A percentile compares a stretch with the other conserved stretches of the same genome.
Conservation (phyloP, 1,140 invertebrate genomes). For the Zaprionus kolodkinae region DNA sequence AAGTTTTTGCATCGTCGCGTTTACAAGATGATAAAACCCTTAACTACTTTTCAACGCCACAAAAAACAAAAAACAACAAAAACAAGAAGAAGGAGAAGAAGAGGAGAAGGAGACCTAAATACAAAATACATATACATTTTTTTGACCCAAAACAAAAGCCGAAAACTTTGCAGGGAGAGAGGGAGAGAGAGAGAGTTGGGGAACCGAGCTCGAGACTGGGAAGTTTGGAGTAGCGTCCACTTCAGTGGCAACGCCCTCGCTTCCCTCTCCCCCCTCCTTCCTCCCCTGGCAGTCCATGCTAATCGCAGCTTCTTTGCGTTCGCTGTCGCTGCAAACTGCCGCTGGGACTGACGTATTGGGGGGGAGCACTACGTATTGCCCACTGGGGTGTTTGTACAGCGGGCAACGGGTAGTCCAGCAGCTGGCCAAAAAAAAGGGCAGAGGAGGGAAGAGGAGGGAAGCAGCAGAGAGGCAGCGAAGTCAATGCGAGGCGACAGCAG, state of each 20-base stretch:
- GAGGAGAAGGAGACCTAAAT: constrained; percentile 24
- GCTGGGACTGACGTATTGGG: constrained; percentile 7
- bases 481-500: constrained; percentile 55
- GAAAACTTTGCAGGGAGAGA: constrained; percentile 58
- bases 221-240: constrained; percentile 58
- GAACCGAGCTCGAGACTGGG: not conserved
- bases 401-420: constrained; percentile 7
- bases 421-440: constrained; percentile 17
- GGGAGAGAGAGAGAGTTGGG: not conserved
- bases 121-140: constrained; percentile 43
- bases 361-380: not conserved
- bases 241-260: constrained; percentile 57
- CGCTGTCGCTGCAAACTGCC: not conserved
- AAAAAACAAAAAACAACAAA: no score
- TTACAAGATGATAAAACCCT: constrained; percentile 79
- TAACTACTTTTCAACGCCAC: constrained; percentile 71
- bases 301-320: constrained; percentile 33
- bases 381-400: constrained; percentile 1
- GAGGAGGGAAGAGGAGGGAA: not conserved
- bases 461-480: constrained; percentile 68
- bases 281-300: constrained; percentile 29
- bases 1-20: constrained; percentile 72
- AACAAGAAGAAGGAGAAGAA: constrained; percentile 36
- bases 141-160: constrained; percentile 72
- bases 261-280: not conserved